Percentiles rank a stretch among this genome's conserved stretches.
Conservation (phyloP, 2,797 vertebrate species). For the Cuniculus paca region DNA sequence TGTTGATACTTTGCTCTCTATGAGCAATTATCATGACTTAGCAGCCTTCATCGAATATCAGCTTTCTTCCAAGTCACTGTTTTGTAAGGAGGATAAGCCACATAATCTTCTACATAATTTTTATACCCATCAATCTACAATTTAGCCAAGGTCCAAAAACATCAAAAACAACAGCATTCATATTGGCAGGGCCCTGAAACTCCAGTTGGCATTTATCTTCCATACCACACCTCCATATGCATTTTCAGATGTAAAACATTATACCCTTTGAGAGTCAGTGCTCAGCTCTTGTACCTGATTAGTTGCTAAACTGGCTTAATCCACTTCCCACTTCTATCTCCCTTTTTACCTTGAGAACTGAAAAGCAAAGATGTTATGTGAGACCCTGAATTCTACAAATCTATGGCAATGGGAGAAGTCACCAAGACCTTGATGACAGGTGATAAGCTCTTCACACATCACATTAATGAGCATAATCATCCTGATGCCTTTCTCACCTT, state of each 20-base stretch:
- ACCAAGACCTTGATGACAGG: background rate
- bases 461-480: background rate
- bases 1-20: background rate
- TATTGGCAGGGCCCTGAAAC: background rate
- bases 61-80: background rate
- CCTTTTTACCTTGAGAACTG: background rate
- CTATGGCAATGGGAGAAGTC: background rate
- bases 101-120: conserved; percentile 13
- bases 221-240: background rate
- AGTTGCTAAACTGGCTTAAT: background rate
- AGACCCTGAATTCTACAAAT: background rate
- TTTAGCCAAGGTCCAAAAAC: conserved; percentile 18
- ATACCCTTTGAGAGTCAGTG: background rate
- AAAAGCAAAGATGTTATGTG: background rate
- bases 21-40: background rate
- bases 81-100: background rate
- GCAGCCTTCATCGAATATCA: background rate
- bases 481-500: background rate
- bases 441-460: background rate
- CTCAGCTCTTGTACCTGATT: background rate
- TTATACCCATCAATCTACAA: conserved; percentile 13
- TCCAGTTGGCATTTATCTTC: background rate
- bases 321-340: background rate
- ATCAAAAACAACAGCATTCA: background rate
- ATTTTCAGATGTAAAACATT: background rate